Evolutionary conservation across 1,140 invertebrate species (phyloP), one percentile per base, ranked within the genome.

Genomic region (Rhyacophila brunnea): DNA sequence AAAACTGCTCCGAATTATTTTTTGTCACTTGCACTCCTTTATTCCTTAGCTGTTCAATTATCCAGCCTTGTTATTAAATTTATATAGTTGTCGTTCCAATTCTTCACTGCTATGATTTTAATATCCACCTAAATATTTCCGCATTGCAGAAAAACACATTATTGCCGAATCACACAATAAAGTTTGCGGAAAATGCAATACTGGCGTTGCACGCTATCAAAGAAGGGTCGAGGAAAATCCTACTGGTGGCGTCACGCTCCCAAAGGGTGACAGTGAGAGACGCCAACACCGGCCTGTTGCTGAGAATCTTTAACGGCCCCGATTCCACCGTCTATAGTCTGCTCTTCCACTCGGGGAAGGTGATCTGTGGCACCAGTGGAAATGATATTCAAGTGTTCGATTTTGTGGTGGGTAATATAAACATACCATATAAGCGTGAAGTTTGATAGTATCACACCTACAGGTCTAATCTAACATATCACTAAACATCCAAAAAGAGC

Each of bases 311-410:
- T 1, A 71, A 71, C 34, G 80, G 84, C 2, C 79, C 84, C 3
- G 84, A 79, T 58, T 80, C 84, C 56, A 86, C 85, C 0, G 83
- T 87, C 0, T 88, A 87, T 59, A 86, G 84, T 54, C 66, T 87
- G n/a, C 70, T 87, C 13, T 80, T 82, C 52, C 77, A 83, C 60
- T 74, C 83, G 44, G 82, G 81, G 36, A 77, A 85, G 43, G 79
- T 88, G 17, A 87, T 83, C 68, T 87, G 85, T 67, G 85, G 86
- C 6, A 87, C 86, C 0, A 86, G 84, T 57, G 82, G 79, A 47
- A 81, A 81, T 57, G 80, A 83, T 50, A 83, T 88, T 70, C 82
- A 81, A 54, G 82, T 85, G 34, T 85, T 85, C 66, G 84, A 87
- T 71, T 87, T 87, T 70, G 78, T 75, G 40, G 86, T 87, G 65